Evolutionary conservation across 2,797 vertebrate species (phyloP).

Genomic region (Gallinago solitaria): DNA sequence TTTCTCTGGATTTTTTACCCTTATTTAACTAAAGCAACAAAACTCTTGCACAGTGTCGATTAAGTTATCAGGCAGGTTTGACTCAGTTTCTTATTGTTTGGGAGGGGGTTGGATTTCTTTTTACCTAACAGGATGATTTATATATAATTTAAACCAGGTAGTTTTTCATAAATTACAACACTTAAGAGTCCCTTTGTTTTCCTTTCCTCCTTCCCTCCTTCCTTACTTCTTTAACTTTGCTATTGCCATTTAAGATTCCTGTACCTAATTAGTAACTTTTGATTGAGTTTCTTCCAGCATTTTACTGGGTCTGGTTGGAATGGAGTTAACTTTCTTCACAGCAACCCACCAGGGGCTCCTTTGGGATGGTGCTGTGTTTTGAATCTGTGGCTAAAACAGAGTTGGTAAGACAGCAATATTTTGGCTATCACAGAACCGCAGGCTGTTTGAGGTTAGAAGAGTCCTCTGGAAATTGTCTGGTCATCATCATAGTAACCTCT

Average conservation of each 20-base stretch:
- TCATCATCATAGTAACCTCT: background rate
- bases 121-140: background rate
- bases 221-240: background rate
- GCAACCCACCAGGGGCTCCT: background rate
- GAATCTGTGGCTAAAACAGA: background rate
- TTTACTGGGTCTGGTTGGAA: background rate
- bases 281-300: background rate
- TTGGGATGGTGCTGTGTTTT: background rate
- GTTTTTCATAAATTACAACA: background rate
- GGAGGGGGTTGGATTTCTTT: rapidly evolving
- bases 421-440: background rate
- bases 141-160: background rate
- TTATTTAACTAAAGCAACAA: background rate
- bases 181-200: background rate
- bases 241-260: background rate
- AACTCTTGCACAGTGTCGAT: background rate
- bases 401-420: background rate
- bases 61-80: background rate
- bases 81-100: background rate
- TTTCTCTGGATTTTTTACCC: background rate
- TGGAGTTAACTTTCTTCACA: background rate
- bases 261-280: background rate
- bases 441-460: background rate
- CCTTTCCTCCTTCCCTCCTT: no score
- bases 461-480: background rate